A percentile compares a stretch with the other conserved stretches of the same genome.
These are phyloP conservation scores for Drepanosiphum platanoidis DNA, from an alignment of 2,888 invertebrate genomes.

Conservation along the genomic window DNA sequence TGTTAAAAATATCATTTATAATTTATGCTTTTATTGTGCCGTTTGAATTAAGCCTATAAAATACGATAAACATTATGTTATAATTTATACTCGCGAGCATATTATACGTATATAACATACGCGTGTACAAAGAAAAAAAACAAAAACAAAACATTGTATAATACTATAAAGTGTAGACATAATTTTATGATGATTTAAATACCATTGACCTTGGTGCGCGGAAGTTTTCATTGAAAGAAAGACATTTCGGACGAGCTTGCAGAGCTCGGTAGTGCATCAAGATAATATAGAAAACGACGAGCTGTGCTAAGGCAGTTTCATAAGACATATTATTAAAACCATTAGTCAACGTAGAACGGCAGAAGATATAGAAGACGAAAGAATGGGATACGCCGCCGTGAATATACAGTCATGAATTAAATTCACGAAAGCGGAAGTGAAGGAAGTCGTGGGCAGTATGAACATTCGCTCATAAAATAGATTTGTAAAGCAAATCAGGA, in stretches of 20 bases:
- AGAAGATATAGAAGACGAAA: too few relatives aligned
- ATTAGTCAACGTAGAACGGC: too few relatives aligned
- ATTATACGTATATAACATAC: neutral
- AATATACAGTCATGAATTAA: neutral
- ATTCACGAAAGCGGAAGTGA: neutral
- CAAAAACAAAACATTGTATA: neutral
- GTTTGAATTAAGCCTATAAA: neutral
- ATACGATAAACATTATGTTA: neutral
- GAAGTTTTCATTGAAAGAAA: neutral
- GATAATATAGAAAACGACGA: too few relatives aligned
- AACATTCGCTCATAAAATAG: neutral
- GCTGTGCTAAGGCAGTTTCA: too few relatives aligned
- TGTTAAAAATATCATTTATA: neutral
- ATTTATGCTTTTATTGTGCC: neutral
- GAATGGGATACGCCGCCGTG: neutral
- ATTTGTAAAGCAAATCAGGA: neutral
- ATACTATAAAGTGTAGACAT: too few relatives aligned
- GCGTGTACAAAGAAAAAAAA: neutral
- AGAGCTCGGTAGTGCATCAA: neutral
- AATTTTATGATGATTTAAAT: neutral
- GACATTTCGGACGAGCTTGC: neutral
- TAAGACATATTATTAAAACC: neutral
- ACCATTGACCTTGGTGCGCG: neutral
- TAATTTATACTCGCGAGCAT: neutral
- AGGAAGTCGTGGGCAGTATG: neutral